Percentiles rank a stretch among this genome's conserved stretches.
Evolutionary conservation across 2,888 invertebrate genomes (phyloP).

Genomic region (Parnassius smintheus): DNA sequence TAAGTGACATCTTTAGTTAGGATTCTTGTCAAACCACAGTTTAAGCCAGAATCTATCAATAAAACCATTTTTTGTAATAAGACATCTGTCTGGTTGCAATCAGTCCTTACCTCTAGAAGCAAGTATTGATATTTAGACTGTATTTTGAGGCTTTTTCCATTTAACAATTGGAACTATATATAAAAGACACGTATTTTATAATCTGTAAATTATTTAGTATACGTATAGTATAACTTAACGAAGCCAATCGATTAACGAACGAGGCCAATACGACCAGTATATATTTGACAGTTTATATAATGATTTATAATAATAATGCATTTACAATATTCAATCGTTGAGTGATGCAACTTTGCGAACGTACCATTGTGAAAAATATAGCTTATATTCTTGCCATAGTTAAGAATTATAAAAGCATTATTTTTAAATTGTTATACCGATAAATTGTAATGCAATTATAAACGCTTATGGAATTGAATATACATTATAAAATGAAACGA

Average conservation of each 20-base stretch:
- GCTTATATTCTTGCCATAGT: constrained; percentile 25
- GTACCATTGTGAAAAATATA: neutral
- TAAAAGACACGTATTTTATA: constrained; percentile 53
- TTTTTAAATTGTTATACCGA: neutral
- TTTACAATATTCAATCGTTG: constrained; percentile 12
- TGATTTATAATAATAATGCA: constrained; percentile 12
- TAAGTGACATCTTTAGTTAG: too few species aligned
- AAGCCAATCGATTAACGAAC: constrained; percentile 44
- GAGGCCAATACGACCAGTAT: constrained; percentile 11
- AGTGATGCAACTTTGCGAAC: constrained; percentile 24
- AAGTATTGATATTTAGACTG: constrained; percentile 57
- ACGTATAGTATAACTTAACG: constrained; percentile 45
- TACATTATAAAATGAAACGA: neutral
- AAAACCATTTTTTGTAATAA: neutral
- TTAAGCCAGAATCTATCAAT: too few species aligned
- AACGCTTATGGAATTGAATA: constrained; percentile 22
- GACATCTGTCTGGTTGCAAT: constrained; percentile 14
- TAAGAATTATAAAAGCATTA: constrained; percentile 22
- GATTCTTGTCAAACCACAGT: too few species aligned
- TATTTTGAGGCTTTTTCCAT: constrained; percentile 65
- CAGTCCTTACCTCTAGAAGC: constrained; percentile 38
- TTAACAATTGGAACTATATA: constrained; percentile 45
- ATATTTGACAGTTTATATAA: constrained; percentile 4
- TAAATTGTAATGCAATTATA: neutral
- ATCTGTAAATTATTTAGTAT: constrained; percentile 28